phyloP scores from a whole-genome alignment of 2,888 invertebrate genomes.

The Diarsia brunnea region DNA sequence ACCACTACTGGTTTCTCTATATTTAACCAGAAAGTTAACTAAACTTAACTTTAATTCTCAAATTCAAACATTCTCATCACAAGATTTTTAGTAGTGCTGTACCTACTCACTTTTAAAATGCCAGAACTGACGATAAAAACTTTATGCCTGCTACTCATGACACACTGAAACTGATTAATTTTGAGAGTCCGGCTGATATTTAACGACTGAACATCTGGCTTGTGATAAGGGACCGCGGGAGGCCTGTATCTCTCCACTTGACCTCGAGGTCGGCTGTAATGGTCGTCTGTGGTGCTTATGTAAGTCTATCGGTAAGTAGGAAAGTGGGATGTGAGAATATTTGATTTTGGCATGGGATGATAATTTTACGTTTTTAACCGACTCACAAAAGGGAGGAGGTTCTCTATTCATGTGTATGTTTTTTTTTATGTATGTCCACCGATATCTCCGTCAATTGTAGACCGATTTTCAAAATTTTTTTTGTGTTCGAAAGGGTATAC shows the following conservation, averaged over 20 bases:
- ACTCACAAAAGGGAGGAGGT: no score
- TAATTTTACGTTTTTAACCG: no score
- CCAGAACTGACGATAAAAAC: slow-evolving; percentile 3
- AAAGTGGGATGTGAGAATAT: slow-evolving; percentile 2
- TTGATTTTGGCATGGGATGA: background rate
- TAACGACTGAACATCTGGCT: slow-evolving; percentile 21
- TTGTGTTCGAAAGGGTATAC: no score
- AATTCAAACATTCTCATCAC: background rate
- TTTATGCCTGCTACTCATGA: slow-evolving; percentile 20
- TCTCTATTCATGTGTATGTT: no score
- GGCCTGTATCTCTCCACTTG: slow-evolving; percentile 50
- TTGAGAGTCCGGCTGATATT: slow-evolving; percentile 24
- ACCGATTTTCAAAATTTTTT: no score
- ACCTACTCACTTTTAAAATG: slow-evolving; percentile 38
- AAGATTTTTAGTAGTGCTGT: background rate
- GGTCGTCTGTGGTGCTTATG: slow-evolving; percentile 13
- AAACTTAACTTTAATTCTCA: background rate
- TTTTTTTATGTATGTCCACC: no score
- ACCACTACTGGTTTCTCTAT: background rate
- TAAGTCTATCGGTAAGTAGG: slow-evolving; percentile 23
- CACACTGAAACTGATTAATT: slow-evolving; percentile 45
- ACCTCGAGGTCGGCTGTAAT: slow-evolving; percentile 48
- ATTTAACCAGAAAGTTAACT: background rate
- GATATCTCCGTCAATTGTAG: no score
- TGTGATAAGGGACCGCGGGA: slow-evolving; percentile 52